These are phyloP conservation scores for Noctua fimbriata DNA, from an alignment of 2,888 invertebrate species.

Conservation along the genomic window DNA sequence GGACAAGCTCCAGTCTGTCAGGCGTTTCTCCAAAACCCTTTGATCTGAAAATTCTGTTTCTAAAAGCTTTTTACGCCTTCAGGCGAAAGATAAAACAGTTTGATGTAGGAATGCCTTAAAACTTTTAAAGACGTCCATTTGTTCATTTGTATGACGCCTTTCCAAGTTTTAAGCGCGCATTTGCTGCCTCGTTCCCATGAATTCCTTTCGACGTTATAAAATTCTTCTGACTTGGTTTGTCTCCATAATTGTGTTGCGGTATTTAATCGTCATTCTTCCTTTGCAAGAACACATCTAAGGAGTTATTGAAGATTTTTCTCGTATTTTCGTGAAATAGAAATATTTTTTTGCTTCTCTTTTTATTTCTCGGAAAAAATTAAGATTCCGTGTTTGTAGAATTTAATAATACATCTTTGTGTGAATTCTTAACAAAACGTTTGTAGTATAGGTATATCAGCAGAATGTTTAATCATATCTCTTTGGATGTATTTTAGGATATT, in stretches of 20 bases:
- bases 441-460: constrained; percentile 41
- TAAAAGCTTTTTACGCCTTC: constrained; percentile 42
- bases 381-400: constrained; percentile 62
- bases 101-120: constrained; percentile 31
- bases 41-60: constrained; percentile 37
- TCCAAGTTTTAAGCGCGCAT: constrained; percentile 40
- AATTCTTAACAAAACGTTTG: constrained; percentile 58
- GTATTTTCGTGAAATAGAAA: constrained; percentile 29
- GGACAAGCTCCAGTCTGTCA: constrained; percentile 22
- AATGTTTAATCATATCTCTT: constrained; percentile 58
- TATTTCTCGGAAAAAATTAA: constrained; percentile 45
- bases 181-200: constrained; percentile 17
- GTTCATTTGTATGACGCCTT: constrained; percentile 11
- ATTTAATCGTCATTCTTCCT: constrained; percentile 61
- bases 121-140: constrained; percentile 14
- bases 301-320: constrained; percentile 54
- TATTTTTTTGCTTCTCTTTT: constrained; percentile 23
- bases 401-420: constrained; percentile 54
- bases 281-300: constrained; percentile 39
- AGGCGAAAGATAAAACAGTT: constrained; percentile 46
- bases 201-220: constrained; percentile 23
- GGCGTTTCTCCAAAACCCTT: constrained; percentile 33
- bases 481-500: constrained; percentile 57
- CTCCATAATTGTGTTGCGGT: constrained; percentile 39
- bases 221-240: constrained; percentile 7